phyloP scores from a whole-genome alignment of 2,888 invertebrate species.

The Aethes cnicana region DNA sequence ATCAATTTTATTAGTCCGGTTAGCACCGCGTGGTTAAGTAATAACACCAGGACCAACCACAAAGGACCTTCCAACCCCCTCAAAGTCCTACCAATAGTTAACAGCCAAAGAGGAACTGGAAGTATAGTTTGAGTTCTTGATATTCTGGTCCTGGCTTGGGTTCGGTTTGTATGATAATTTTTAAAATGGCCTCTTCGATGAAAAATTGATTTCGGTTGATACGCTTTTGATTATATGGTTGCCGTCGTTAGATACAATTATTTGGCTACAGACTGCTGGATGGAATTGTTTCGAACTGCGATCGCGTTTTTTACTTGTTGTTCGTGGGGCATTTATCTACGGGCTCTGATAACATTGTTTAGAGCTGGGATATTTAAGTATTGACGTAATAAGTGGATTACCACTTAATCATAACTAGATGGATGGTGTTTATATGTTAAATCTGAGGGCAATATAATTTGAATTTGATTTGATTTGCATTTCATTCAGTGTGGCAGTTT shows the following conservation, averaged over 20 bases:
- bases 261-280: slow-evolving; percentile 52
- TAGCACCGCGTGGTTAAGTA: slow-evolving; percentile 61
- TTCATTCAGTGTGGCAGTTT: no score
- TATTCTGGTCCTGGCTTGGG: slow-evolving; percentile 45
- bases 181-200: slow-evolving; percentile 68
- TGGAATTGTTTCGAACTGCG: slow-evolving; percentile 49
- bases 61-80: slow-evolving; percentile 35
- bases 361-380: slow-evolving; percentile 5
- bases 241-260: slow-evolving; percentile 74
- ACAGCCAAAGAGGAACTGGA: slow-evolving; percentile 10
- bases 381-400: slow-evolving; percentile 3
- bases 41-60: slow-evolving; percentile 51
- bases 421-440: no score
- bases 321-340: slow-evolving; percentile 30
- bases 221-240: slow-evolving; percentile 76
- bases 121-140: slow-evolving; percentile 36
- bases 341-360: slow-evolving; percentile 21
- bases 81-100: slow-evolving; percentile 29
- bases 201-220: slow-evolving; percentile 80
- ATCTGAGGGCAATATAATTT: no score
- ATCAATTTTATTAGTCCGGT: slow-evolving; percentile 69
- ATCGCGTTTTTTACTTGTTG: slow-evolving; percentile 40
- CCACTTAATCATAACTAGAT: neutral
- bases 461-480: no score
- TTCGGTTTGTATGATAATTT: slow-evolving; percentile 74